Base-by-base conservation (phyloP, 2,113 vertebrate species). In the Nibea coibor region DNA sequence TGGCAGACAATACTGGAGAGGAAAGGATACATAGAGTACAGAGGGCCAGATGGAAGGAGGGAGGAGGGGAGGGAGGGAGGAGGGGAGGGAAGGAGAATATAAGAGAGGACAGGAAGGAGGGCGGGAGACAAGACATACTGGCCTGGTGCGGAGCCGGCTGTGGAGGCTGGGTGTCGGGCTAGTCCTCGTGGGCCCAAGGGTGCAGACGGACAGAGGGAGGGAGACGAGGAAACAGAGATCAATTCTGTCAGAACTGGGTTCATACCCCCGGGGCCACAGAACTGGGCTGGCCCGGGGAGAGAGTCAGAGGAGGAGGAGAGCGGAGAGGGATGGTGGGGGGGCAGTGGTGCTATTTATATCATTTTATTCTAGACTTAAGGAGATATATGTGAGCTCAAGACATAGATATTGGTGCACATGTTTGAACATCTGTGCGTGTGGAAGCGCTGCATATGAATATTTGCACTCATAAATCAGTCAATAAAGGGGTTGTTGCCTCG, bases 221-320 rank as follows among this genome's bases (percentile, higher is more conserved):
- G 64, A 79, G 72, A 79, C 1, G 72, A 75, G 83, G 85, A 85
- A 81, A 62, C 81, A 66, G 87, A 89, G 88, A 92, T 91, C 83
- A 78, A 69, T 84, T 90, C 87, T 93, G 93, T 94, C 93, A 93
- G 92, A 94, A 93, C 89, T 92, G 92, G 93, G 91, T 91, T 93
- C 89, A 88, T 82, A 91, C 88, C 87, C 79, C 86, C 71, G 89
- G 88, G 92, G 89, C 89, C 85, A 70, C 14, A 87, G 84, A 95
- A 92, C 62, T 91, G 90, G 88, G 90, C 90, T 88, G 91, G 78
- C 89, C 92, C 80, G 4, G 76, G 76, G 87, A 83, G 83, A 87
- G 83, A 79, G 80, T 65, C 69, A 75, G 63, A 72, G 81, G 59
- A 51, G 28, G 57, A 39, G 35, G 35, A 12, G 11, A 20, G 48